Evolutionary conservation across 2,888 invertebrate species (phyloP), one percentile per base, ranked within the genome.

Genomic region (Pimpla rufipes): DNA sequence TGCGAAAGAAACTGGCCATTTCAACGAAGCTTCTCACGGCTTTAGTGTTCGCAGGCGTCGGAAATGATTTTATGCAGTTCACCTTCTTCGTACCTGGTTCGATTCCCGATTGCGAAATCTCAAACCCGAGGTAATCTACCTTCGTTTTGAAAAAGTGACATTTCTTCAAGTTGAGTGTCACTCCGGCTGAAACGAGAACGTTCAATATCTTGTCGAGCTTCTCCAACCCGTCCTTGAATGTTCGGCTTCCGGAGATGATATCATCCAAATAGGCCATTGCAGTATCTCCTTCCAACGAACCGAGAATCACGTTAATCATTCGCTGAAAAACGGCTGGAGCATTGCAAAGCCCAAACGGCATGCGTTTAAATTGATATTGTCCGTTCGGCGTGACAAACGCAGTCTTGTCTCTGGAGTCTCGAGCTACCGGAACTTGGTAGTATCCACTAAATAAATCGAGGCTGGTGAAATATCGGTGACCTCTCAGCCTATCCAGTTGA

Each of bases 281-380:
- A 5, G 23, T 23, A n/a, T 57, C 57, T n/a, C 11, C 88, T 84
- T 57, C 29, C n/a, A 57, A 55, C 23, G 47, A 29, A 8, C 64
- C 62, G 1, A 90, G 68, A 2, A 90, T 84, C 13, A 86, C 75
- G 62, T 90, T 89, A 70, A 93, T 91, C 80, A 90, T 86, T 35
- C 89, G 78, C 70, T 93, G 91, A 79, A 92, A 93, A 0, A 90
- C 89, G 0, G 90, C 86, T 59, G 83, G 55, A 81, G 64, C 55
- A 83, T 83, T 68, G 89, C 89, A 8, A 59, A 10, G 13, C 81
- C 29, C 16, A 73, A 93, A 93, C 0, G 91, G 91, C 91, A 93
- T 90, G 0, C 89, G 76, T n/a, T 89, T 88, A 66, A 88, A 91
- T 79, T 92, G 89, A 62, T 86, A 93, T 23, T 91, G 88, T 35